Base-by-base conservation (phyloP, 2,888 invertebrate genomes). In the Chorisops tibialis region DNA sequence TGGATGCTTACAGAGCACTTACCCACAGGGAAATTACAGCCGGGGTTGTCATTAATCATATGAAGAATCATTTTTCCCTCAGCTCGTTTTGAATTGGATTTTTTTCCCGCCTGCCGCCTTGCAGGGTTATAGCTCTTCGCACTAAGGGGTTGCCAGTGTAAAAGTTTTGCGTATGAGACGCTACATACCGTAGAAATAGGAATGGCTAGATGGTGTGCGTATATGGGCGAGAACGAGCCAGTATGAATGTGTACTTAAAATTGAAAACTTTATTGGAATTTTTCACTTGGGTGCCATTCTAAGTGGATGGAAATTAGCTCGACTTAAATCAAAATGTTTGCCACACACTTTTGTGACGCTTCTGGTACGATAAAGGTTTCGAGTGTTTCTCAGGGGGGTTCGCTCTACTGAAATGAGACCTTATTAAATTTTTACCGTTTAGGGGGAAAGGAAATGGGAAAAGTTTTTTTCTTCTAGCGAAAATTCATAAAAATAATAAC, bases 201-300 rank as follows among this genome's bases (percentile, higher is more conserved):
- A 16, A 16, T 18, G 19, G 18, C n/a, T 19, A 47, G 12, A 47
- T 18, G 6, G 19, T 14, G 7, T 41, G 19, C 47, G 1, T 47
- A 16, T 12, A 12, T 5, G 30, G 30, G 9, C 6, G 41, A 14
- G 41, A 41, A 41, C 6, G 30, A 30, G 30, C 30, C 7, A 30
- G 30, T 7, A 30, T 30, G 30, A 30, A 30, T 30, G 30, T 30
- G 30, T 30, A 30, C 30, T 30, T 30, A 30, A 48, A 48, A 59
- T 59, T 59, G 48, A 59, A 59, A 59, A 49, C 21, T 59, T 59
- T 59, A 59, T 59, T 48, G 48, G 59, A 59, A 59, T 59, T 59
- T 59, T 59, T 59, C 59, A 59, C 59, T 59, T 59, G 59, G 59
- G 59, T 59, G 38, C 49, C 19, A 59, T 59, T 59, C 35, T 37